These are phyloP conservation scores for Heliothis virescens DNA, from an alignment of 1,140 invertebrate species.

Conservation along the genomic window DNA sequence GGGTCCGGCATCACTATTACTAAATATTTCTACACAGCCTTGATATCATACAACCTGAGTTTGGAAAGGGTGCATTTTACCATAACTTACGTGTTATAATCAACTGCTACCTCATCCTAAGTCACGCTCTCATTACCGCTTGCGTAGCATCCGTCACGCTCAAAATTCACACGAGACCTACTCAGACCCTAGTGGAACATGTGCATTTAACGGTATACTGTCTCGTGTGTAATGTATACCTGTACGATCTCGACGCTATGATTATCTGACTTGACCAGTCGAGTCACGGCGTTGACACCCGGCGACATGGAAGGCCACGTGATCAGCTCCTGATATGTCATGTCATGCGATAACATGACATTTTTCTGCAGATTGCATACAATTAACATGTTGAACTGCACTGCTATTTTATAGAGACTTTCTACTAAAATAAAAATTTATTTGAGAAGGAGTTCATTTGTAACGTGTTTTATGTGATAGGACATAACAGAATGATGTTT, in stretches of 20 bases:
- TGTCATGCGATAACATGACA: conserved; percentile 11
- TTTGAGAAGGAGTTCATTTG: neutral
- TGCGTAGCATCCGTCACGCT: no score
- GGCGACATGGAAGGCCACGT: neutral
- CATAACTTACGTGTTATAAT: no score
- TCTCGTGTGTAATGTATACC: neutral
- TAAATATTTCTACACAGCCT: no score
- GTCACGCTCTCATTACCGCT: no score
- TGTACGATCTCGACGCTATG: neutral
- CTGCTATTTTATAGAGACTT: conserved; percentile 8
- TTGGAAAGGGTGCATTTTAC: no score
- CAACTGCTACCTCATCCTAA: no score
- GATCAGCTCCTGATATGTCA: conserved; percentile 16
- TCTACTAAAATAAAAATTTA: conserved; percentile 1
- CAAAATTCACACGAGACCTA: no score
- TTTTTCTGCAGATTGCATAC: conserved; percentile 30
- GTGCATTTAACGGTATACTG: neutral
- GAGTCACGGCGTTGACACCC: neutral
- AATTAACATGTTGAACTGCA: conserved; percentile 18
- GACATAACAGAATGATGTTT: no score
- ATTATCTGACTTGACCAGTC: neutral
- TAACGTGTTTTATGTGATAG: no score
- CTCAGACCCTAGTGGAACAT: neutral
- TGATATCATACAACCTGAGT: no score
- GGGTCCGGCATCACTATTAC: no score